These are phyloP conservation scores for Palloptera scutellata DNA, from an alignment of 2,888 invertebrate genomes.

Conservation along the genomic window DNA sequence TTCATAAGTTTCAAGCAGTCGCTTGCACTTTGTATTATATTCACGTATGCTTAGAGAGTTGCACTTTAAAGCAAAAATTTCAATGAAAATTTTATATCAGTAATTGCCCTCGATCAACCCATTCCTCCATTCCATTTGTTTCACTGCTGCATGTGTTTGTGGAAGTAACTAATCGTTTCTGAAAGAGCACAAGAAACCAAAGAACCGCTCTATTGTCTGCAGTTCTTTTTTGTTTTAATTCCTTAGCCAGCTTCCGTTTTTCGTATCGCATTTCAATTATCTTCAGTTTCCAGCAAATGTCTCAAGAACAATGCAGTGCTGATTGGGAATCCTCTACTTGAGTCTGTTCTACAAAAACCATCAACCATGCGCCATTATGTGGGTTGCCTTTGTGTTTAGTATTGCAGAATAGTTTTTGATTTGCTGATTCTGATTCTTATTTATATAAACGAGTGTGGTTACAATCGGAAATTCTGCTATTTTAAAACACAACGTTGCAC, in stretches of 20 bases:
- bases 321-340: conserved; percentile 40
- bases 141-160: too few species aligned
- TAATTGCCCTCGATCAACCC: too few species aligned
- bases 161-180: background rate
- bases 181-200: background rate
- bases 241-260: conserved; percentile 46
- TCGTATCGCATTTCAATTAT: conserved; percentile 57
- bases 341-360: background rate
- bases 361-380: background rate
- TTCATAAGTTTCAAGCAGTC: background rate
- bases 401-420: conserved; percentile 1
- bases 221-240: conserved; percentile 45
- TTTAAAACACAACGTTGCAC: background rate
- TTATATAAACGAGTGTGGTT: background rate
- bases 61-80: too few species aligned
- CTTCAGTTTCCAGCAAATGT: conserved; percentile 56
- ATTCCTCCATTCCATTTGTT: too few species aligned
- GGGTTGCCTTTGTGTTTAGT: background rate
- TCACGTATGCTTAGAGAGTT: too few species aligned
- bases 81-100: too few species aligned
- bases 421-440: background rate
- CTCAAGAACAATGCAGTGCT: conserved; percentile 56
- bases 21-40: too few species aligned
- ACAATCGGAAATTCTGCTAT: background rate
- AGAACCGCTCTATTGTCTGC: conserved; percentile 13